Evolutionary conservation across 1,140 invertebrate species (phyloP), one percentile per base, ranked within the genome.

Genomic region (Delia radicum): DNA sequence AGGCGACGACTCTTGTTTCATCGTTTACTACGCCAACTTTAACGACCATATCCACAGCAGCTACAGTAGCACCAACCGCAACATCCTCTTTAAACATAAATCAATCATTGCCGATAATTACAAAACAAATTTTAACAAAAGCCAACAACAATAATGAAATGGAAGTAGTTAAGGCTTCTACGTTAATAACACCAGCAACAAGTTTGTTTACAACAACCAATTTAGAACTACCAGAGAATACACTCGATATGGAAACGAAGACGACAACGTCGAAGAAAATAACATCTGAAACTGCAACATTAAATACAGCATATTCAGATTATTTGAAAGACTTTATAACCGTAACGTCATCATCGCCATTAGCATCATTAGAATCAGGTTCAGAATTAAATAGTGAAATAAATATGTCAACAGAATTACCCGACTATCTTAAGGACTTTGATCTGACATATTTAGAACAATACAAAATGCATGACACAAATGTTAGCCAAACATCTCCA

Each of bases 131-230:
- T n/a, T n/a, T 21, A 21, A 24, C 48, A 24, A 55, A 3, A 42
- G 12, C 37, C 46, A n/a, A 55, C 46, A 21, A 55, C 46, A 18
- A 55, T 21, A 21, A 55, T 55, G n/a, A 10, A 42, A 42, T 10
- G 12, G n/a, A 55, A 55, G 21, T 5, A 21, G n/a, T 6, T 24
- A 24, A 5, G 4, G 48, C 5, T 55, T 21, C 48, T 7, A 8
- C 8, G 12, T 42, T 42, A 15, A 15, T 15, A 33, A 33, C 33
- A 55, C 24, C 24, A 7, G 2, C 48, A 55, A 3, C 48, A 18
- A 55, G 48, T 55, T 55, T 55, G 48, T 55, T 55, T 21, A 55
- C 55, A 74, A 63, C 55, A 33, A 63, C 55, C 13, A 15, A n/a
- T n/a, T n/a, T n/a, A n/a, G 10, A 26, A 65, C 62, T 21, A 75